These are phyloP conservation scores for Lepidonotus clava DNA, from an alignment of 2,888 invertebrate genomes.

Conservation along the genomic window DNA sequence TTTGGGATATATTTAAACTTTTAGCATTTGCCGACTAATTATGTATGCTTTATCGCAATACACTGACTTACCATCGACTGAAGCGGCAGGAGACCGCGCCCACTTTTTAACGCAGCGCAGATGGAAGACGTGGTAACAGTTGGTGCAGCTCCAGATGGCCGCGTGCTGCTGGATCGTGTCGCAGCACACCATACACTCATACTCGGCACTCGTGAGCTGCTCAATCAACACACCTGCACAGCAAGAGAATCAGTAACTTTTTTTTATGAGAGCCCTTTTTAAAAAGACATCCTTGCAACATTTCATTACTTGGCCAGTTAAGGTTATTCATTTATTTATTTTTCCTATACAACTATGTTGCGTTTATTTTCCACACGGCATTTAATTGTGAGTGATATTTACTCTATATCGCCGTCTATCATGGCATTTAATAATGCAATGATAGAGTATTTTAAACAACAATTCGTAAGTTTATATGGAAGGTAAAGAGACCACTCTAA, in stretches of 20 bases:
- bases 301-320: not conserved
- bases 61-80: slow-evolving; percentile 66
- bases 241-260: slow-evolving; percentile 32
- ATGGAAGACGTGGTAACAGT: slow-evolving; percentile 96
- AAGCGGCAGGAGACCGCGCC: slow-evolving; percentile 83
- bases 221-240: slow-evolving; percentile 85
- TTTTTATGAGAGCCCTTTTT: not conserved
- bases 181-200: slow-evolving; percentile 97
- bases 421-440: too few relatives aligned
- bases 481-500: too few relatives aligned
- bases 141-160: slow-evolving; percentile 93
- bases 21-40: too few relatives aligned
- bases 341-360: not conserved
- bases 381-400: too few relatives aligned
- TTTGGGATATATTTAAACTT: too few relatives aligned
- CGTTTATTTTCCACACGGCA: too few relatives aligned
- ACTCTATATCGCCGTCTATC: too few relatives aligned
- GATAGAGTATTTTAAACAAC: too few relatives aligned
- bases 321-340: not conserved
- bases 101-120: slow-evolving; percentile 94
- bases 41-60: not conserved
- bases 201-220: slow-evolving; percentile 88
- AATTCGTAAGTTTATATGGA: too few relatives aligned
- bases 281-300: not conserved
- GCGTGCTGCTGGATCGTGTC: slow-evolving; percentile 90